Base-by-base conservation (phyloP, 1,140 invertebrate genomes). In the Drepana arcuata region DNA sequence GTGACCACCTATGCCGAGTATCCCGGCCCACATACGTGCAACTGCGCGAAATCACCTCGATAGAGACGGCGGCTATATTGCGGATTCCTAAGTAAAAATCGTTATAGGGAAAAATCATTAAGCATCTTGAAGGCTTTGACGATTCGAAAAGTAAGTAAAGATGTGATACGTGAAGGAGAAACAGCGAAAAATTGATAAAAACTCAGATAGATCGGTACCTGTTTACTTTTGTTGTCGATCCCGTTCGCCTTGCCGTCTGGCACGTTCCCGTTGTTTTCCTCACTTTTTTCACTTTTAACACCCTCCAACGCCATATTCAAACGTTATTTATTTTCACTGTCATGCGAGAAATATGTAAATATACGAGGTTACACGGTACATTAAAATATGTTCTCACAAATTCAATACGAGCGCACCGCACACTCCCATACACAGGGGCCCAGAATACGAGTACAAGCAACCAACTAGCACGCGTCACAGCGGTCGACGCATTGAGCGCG, bases 261-360 rank as follows among this genome's bases (percentile, higher is more conserved):
- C 38, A 72, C 55, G 59, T 70, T 78, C 37, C 60, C 63, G 50
- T 78, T 75, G 63, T 73, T 79, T 79, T 82, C 78, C 45, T 82
- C 78, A 75, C 69, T 74, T 72, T 82, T 79, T 66, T 82, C 78
- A 82, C 78, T 75, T 78, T 82, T 82, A 39, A 79, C 78, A 70
- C 74, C 78, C 69, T 82, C 78, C 61, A 82, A 66, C 66, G 78
- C 78, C 78, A 82, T 82, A 56, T 73, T 78, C 41, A 72, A 67
- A 47, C n/a, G 47, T 44, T 56, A 59, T 67, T 57, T 77, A 75
- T 70, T 79, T 71, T 66, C 72, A 81, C 73, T 78, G 48, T 73
- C 72, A 81, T 81, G 60, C 70, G 64, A 69, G 53, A 72, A 67
- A 58, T 62, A 26, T 52, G 52, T 57, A 53, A 48, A 63, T 59